Evolutionary conservation across 2,888 invertebrate species (phyloP).

Genomic region (Pyralis farinalis): DNA sequence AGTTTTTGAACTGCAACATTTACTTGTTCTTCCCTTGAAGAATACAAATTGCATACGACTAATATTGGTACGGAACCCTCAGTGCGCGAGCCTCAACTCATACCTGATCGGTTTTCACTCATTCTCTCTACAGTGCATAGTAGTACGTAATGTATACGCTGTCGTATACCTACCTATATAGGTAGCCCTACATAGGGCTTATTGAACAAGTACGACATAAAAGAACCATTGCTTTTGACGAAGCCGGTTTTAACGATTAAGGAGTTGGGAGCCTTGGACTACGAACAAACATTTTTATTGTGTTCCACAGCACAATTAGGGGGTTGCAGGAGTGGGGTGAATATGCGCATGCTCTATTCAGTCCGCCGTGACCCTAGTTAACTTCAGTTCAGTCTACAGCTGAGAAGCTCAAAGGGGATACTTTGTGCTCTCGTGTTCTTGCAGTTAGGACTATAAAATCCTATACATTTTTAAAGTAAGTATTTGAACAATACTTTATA

Average conservation of each 20-base stretch:
- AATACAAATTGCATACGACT: too few relatives aligned
- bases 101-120: too few relatives aligned
- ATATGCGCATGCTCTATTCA: slow-evolving; percentile 71
- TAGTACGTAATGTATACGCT: too few relatives aligned
- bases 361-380: slow-evolving; percentile 46
- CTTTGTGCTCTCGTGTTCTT: slow-evolving; percentile 31
- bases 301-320: slow-evolving; percentile 35
- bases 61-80: too few relatives aligned
- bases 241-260: slow-evolving; percentile 13
- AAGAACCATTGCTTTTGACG: not conserved
- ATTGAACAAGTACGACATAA: too few relatives aligned
- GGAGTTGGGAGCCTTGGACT: slow-evolving; percentile 32
- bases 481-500: slow-evolving; percentile 18
- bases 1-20: too few relatives aligned
- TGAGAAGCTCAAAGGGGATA: slow-evolving; percentile 41
- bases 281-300: slow-evolving; percentile 43
- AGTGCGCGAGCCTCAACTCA: too few relatives aligned
- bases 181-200: too few relatives aligned
- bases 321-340: slow-evolving; percentile 54
- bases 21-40: too few relatives aligned
- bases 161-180: too few relatives aligned
- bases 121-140: too few relatives aligned
- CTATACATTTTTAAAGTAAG: slow-evolving; percentile 66
- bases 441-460: slow-evolving; percentile 65
- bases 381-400: slow-evolving; percentile 71